Percentiles rank a stretch among this genome's conserved stretches.
Evolutionary conservation across 2,888 invertebrate species (phyloP).

Genomic region (Caenorhabditis zanzibari): DNA sequence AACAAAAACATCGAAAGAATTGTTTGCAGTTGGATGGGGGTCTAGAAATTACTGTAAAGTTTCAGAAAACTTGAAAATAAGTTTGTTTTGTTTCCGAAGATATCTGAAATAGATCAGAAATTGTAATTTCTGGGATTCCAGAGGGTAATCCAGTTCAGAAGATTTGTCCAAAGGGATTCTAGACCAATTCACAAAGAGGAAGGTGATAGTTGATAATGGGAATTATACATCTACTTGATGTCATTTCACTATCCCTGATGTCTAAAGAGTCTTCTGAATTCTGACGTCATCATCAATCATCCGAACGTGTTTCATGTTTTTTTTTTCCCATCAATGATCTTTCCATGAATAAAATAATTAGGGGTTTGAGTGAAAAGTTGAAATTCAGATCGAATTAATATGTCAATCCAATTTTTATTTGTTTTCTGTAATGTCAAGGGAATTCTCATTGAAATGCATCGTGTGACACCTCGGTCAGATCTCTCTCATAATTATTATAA

Average conservation of each 20-base stretch:
- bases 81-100: too few relatives aligned
- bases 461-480: slow-evolving; percentile 15
- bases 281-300: slow-evolving; percentile 45
- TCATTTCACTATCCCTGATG: slow-evolving; percentile 5
- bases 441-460: not conserved
- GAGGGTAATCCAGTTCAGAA: too few relatives aligned
- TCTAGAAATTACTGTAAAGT: not conserved
- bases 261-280: slow-evolving; percentile 13
- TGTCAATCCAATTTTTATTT: slow-evolving; percentile 9
- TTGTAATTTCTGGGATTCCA: too few relatives aligned
- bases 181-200: too few relatives aligned
- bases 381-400: slow-evolving; percentile 8
- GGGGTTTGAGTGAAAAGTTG: slow-evolving; percentile 3
- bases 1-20: slow-evolving; percentile 27
- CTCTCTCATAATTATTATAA: slow-evolving; percentile 31
- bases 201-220: not conserved
- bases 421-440: slow-evolving; percentile 21
- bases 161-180: not conserved
- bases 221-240: not conserved
- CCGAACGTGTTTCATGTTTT: slow-evolving; percentile 30
- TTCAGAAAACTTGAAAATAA: slow-evolving; percentile 2
- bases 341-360: not conserved
- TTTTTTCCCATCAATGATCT: not conserved
- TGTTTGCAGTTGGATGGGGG: not conserved
- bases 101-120: too few relatives aligned